These are phyloP conservation scores for Eleutherodactylus coqui DNA, from an alignment of 2,797 vertebrate species.

Conservation along the genomic window DNA sequence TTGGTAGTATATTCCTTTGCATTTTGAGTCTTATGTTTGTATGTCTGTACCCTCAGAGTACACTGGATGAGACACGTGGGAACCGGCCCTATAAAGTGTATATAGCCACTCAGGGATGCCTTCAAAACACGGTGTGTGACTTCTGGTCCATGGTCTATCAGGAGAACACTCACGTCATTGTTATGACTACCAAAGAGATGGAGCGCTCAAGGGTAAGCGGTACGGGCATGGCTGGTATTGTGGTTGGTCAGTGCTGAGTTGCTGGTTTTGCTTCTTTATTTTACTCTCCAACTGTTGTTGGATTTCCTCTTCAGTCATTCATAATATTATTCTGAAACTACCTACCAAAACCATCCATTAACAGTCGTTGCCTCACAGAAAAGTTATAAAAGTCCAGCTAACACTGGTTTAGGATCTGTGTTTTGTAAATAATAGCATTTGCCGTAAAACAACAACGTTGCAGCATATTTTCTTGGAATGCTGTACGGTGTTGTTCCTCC, in stretches of 20 bases:
- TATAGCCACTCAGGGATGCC: constrained; percentile 88
- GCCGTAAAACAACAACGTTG: not conserved
- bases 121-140: constrained; percentile 84
- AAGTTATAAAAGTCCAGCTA: not conserved
- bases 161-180: constrained; percentile 86
- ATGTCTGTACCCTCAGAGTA: constrained; percentile 71
- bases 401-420: not conserved
- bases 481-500: not conserved
- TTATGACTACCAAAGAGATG: constrained; percentile 90
- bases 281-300: not conserved
- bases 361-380: too few relatives aligned
- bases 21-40: too few relatives aligned
- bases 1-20: not conserved
- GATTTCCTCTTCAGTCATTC: too few relatives aligned
- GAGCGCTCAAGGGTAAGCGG: constrained; percentile 83
- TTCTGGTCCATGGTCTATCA: constrained; percentile 93
- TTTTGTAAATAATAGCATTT: not conserved
- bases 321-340: too few relatives aligned
- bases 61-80: constrained; percentile 80
- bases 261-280: not conserved
- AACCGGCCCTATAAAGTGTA: constrained; percentile 82
- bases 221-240: not conserved
- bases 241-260: not conserved
- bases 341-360: too few relatives aligned
- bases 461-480: not conserved